Conservation (phyloP, 2,888 invertebrate species). For the Watsonalla binaria region DNA sequence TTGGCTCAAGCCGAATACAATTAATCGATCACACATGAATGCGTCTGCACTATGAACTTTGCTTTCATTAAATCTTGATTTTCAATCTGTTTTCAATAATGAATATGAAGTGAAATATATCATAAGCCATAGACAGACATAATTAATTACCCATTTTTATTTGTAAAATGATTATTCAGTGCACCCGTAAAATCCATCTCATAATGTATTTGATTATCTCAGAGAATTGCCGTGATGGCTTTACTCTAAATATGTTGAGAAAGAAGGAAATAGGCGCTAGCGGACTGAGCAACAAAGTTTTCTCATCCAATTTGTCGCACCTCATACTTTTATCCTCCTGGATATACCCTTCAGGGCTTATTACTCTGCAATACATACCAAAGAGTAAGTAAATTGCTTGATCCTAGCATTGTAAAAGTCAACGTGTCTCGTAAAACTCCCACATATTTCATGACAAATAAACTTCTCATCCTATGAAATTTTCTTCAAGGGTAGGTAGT, state of each 20-base stretch:
- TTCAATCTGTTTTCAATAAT: conserved; percentile 9
- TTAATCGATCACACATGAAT: conserved; percentile 21
- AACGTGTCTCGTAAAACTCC: conserved; percentile 70
- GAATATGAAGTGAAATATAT: neutral
- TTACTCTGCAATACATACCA: conserved; percentile 55
- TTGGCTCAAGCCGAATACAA: conserved; percentile 20
- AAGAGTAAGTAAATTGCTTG: conserved; percentile 67
- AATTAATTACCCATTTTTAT: too few species aligned
- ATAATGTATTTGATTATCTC: conserved; percentile 13
- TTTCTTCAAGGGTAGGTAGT: conserved; percentile 65
- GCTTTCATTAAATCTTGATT: too few species aligned
- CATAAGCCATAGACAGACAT: too few species aligned
- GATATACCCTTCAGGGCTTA: conserved; percentile 57
- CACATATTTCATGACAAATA: conserved; percentile 78
- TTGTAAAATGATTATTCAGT: too few species aligned
- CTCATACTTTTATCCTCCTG: conserved; percentile 62
- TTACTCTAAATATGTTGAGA: conserved; percentile 31
- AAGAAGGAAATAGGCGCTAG: conserved; percentile 40
- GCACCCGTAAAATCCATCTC: too few species aligned
- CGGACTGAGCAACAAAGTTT: conserved; percentile 55
- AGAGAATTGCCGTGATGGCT: conserved; percentile 25
- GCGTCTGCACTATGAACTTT: conserved; percentile 12
- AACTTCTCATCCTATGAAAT: conserved; percentile 75
- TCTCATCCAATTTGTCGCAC: conserved; percentile 71
- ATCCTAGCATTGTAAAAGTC: conserved; percentile 72